phyloP scores from a whole-genome alignment of 2,113 vertebrate genomes.

The Hydrolagus affinis region DNA sequence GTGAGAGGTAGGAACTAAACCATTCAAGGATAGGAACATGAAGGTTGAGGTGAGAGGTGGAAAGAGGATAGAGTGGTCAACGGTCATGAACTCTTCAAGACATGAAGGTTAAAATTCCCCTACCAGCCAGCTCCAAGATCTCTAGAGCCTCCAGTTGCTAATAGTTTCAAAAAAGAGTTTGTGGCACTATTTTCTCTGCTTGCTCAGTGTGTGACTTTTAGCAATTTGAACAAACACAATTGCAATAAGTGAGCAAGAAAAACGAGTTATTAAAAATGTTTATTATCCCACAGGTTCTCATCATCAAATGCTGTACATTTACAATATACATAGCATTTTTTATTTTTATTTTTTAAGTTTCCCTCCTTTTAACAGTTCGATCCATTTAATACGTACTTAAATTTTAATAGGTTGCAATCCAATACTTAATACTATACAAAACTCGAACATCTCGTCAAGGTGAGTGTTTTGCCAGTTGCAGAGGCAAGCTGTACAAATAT shows the following conservation, averaged over 20 bases:
- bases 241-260: not conserved
- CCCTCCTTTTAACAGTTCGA: slow-evolving; percentile 15
- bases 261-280: slow-evolving; percentile 3
- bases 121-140: not conserved
- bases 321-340: slow-evolving; percentile 21
- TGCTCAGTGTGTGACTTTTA: not conserved
- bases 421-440: slow-evolving; percentile 16
- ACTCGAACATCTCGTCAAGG: not conserved
- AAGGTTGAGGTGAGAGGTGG: no score
- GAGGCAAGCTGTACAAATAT: not conserved
- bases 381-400: not conserved
- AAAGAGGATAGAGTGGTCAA: no score
- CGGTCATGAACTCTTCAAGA: not conserved
- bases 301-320: slow-evolving; percentile 27
- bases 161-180: not conserved
- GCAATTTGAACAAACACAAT: no score
- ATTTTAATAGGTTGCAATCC: slow-evolving; percentile 16
- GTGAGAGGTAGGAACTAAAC: no score
- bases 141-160: not conserved
- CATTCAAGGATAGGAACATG: no score
- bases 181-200: not conserved
- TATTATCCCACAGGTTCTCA: slow-evolving; percentile 22
- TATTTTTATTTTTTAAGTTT: slow-evolving; percentile 16
- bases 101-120: not conserved
- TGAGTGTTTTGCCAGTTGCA: slow-evolving; percentile 1